Evolutionary conservation across 2,888 invertebrate genomes (phyloP), one percentile per base, ranked within the genome.

Genomic region (Macrophya annulata): DNA sequence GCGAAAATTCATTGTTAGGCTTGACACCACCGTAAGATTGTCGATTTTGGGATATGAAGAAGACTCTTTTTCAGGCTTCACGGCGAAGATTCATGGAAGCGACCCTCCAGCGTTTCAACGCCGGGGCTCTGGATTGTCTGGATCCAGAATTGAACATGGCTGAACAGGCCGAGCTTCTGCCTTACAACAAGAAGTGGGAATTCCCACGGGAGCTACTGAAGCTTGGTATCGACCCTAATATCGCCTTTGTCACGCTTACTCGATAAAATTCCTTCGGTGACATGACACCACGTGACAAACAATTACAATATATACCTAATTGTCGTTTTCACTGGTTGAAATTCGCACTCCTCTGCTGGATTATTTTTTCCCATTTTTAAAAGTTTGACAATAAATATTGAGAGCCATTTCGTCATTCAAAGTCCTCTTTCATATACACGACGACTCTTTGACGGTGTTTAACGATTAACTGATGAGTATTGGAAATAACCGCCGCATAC

Each of bases 121-220:
- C 15, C 43, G 94, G 94, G 17, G 91, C 92, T 31, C 86, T 92
- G 59, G 92, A 92, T n/a, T 90, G 90, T 79, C 90, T 95, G 85
- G 94, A 95, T 90, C 95, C 95, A 5, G 94, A 95, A 74, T 89
- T 95, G 25, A 94, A 95, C 1, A 91, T 95, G 0, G 94, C 94
- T 85, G 95, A 95, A 86, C 95, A 95, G 91, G 94, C 95, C 0
- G 94, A 95, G 84, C 92, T 95, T 82, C 91, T 95, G 45, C 95
- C 95, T 1, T 95, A 95, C 88, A 85, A 87, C 72, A 91, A 91
- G 65, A 92, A 92, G 81, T 95, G 94, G 94, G 95, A 95, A 89
- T 94, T 95, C 88, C 95, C 95, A 0, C 93, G 94, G 86, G 94
- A 95, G 21, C 92, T 94, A 86, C 91, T 95, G 8, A 93, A 94